Conservation (phyloP, 2,888 invertebrate genomes). For the Lithophane socia region DNA sequence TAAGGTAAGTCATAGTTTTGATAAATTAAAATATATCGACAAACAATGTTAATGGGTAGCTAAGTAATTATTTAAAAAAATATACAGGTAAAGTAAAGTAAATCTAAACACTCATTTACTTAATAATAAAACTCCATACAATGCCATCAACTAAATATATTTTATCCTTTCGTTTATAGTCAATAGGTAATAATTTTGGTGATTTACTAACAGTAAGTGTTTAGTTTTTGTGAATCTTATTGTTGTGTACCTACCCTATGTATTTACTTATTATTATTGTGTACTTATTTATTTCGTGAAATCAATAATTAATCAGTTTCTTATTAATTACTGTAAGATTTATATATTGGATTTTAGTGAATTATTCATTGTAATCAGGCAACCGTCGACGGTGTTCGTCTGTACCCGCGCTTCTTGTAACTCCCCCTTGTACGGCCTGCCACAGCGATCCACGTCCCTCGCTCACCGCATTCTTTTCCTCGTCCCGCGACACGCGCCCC, state of each 20-base stretch:
- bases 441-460: constrained; percentile 46
- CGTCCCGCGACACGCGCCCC: constrained; percentile 46
- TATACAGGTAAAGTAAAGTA: constrained; percentile 49
- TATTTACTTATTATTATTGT: constrained; percentile 45
- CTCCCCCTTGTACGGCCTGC: constrained; percentile 47
- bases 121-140: constrained; percentile 48
- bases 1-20: constrained; percentile 47
- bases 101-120: constrained; percentile 48
- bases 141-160: constrained; percentile 50
- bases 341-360: constrained; percentile 45
- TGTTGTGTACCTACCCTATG: constrained; percentile 47
- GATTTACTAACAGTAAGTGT: constrained; percentile 49
- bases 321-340: constrained; percentile 46
- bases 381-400: constrained; percentile 46
- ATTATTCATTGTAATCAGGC: constrained; percentile 47
- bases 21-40: constrained; percentile 48
- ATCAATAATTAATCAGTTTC: constrained; percentile 46
- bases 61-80: constrained; percentile 48
- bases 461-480: constrained; percentile 47
- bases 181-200: constrained; percentile 44
- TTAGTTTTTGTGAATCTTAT: constrained; percentile 47
- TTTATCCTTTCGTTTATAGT: constrained; percentile 48
- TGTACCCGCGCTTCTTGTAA: constrained; percentile 47
- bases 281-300: constrained; percentile 46
- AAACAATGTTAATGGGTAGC: constrained; percentile 47